These are phyloP conservation scores for Tetragnatha versicolor DNA, from an alignment of 1,140 invertebrate species.

Conservation along the genomic window DNA sequence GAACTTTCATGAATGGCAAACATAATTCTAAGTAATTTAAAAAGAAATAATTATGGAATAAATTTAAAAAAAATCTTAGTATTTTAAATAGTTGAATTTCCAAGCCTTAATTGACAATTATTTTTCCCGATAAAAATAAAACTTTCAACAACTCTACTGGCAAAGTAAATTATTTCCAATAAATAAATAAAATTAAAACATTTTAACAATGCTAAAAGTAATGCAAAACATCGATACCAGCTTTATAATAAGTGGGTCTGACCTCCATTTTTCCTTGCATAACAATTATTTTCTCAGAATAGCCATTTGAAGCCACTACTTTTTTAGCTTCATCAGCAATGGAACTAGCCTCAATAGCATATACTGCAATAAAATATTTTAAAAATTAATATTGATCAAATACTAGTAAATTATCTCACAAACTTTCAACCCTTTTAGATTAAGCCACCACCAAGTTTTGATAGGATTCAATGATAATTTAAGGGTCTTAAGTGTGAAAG, in stretches of 20 bases:
- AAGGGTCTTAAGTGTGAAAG: no score
- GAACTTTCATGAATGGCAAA: not conserved
- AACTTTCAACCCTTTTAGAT: no score
- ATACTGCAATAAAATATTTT: conserved; percentile 44
- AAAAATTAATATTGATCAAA: not conserved
- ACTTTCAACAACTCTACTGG: not conserved
- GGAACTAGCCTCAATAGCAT: conserved; percentile 58
- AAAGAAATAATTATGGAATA: not conserved
- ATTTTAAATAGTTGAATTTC: not conserved
- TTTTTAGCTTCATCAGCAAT: conserved; percentile 54
- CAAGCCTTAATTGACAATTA: not conserved
- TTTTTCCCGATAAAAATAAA: not conserved
- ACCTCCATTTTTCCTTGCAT: conserved; percentile 57
- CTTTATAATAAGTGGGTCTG: not conserved
- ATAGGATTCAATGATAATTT: no score
- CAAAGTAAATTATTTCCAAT: not conserved
- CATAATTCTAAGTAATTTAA: not conserved
- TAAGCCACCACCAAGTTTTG: no score
- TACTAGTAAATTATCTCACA: no score
- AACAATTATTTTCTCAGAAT: conserved; percentile 52
- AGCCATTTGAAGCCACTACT: conserved; percentile 52
- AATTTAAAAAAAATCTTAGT: not conserved
- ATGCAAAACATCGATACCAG: not conserved
- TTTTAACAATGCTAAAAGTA: no score
- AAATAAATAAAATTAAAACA: not conserved